phyloP scores from a whole-genome alignment of 2,797 vertebrate species.

The Threskiornis aethiopicus region DNA sequence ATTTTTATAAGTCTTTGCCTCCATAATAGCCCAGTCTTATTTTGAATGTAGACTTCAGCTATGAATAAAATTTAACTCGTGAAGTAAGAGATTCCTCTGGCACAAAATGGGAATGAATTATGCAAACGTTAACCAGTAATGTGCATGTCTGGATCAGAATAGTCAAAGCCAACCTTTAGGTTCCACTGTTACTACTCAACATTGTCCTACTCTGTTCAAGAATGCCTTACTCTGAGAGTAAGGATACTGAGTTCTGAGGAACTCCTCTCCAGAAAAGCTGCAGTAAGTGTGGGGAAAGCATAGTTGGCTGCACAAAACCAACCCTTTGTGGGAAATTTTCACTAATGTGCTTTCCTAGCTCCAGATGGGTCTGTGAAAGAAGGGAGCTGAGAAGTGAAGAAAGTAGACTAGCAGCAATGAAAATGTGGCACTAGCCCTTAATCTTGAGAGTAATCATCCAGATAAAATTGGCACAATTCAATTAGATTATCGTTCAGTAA shows the following conservation, averaged over 20 bases:
- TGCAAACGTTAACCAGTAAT: not conserved
- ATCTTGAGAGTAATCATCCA: not conserved
- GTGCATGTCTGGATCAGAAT: not conserved
- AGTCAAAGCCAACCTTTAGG: not conserved
- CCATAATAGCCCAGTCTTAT: slow-evolving; percentile 25
- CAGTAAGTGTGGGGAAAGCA: not conserved
- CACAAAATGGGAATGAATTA: slow-evolving; percentile 3
- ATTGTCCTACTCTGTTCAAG: not conserved
- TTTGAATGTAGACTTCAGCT: slow-evolving; percentile 17
- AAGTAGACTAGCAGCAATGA: not conserved
- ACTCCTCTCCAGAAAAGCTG: not conserved
- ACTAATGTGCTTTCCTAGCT: not conserved
- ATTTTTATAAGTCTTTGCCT: slow-evolving; percentile 57
- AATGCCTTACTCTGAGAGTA: not conserved
- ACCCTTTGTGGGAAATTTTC: not conserved
- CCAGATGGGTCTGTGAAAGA: not conserved
- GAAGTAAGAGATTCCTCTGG: slow-evolving; percentile 23
- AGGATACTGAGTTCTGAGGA: not conserved
- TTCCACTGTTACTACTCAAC: not conserved
- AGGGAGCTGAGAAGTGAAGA: not conserved
- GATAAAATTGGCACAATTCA: not conserved
- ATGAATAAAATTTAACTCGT: slow-evolving; percentile 51
- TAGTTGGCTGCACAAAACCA: not conserved
- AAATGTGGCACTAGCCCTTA: not conserved
- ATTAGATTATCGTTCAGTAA: not conserved